phyloP scores from a whole-genome alignment of 2,888 invertebrate species.

The Nymphalis urticae region DNA sequence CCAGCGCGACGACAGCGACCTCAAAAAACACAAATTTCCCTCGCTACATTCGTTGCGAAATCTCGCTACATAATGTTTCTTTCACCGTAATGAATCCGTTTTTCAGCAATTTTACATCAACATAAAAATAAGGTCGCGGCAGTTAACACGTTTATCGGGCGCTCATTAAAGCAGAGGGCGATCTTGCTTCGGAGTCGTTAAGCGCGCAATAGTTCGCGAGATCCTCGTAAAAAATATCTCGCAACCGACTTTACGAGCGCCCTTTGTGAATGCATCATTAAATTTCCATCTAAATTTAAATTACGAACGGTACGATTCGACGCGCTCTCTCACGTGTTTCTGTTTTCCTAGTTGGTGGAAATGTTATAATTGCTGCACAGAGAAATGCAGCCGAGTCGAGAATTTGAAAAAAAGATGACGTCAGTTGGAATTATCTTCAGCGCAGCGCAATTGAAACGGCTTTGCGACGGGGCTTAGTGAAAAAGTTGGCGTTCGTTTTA shows the following conservation, averaged over 20 bases:
- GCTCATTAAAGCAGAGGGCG: conserved; percentile 81
- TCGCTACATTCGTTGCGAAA: conserved; percentile 38
- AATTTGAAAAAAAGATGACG: conserved; percentile 81
- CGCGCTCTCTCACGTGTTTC: conserved; percentile 79
- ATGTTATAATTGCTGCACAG: conserved; percentile 81
- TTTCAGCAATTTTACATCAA: conserved; percentile 78
- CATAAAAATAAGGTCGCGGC: conserved; percentile 81
- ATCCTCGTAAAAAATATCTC: conserved; percentile 82
- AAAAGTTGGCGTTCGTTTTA: conserved; percentile 83
- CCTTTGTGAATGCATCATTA: conserved; percentile 82
- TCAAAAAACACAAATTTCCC: conserved; percentile 46
- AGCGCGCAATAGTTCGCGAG: conserved; percentile 82
- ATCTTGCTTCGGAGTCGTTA: conserved; percentile 82
- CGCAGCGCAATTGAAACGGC: conserved; percentile 82
- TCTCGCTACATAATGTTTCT: conserved; percentile 44
- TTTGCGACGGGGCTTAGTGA: conserved; percentile 81
- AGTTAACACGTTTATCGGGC: conserved; percentile 82
- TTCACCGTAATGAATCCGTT: conserved; percentile 76
- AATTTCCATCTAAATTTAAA: conserved; percentile 82
- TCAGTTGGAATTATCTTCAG: conserved; percentile 82
- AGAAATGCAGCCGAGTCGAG: conserved; percentile 76
- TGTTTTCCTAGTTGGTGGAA: conserved; percentile 80
- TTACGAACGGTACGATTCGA: conserved; percentile 77
- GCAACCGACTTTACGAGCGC: conserved; percentile 81
- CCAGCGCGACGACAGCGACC: conserved; percentile 34